Conservation (phyloP, 1,140 invertebrate genomes). For the Drosophila seguyi region DNA sequence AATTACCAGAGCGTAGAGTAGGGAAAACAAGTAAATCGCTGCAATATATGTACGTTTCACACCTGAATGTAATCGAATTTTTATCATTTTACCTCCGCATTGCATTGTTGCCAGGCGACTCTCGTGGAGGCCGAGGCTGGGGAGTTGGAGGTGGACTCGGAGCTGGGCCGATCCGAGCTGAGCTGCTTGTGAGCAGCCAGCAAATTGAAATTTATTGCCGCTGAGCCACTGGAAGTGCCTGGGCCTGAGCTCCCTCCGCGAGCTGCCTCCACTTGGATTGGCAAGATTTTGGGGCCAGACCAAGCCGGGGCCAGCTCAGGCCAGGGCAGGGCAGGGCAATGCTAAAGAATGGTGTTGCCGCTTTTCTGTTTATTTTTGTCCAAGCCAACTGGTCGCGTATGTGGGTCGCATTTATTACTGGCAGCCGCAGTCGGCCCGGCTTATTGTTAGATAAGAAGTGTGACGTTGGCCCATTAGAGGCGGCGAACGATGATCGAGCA, state of each 20-base stretch:
- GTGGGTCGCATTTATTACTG: conserved; percentile 77
- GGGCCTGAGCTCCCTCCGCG: conserved; percentile 2
- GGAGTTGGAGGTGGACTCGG: conserved; percentile 10
- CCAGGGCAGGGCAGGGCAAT: conserved; percentile 38
- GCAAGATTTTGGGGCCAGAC: conserved; percentile 34
- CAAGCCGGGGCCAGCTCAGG: conserved; percentile 15
- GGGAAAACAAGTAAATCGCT: conserved; percentile 76
- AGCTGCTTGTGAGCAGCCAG: conserved; percentile 51
- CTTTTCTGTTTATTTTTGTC: conserved; percentile 61
- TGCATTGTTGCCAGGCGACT: conserved; percentile 76
- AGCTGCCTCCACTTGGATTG: conserved; percentile 5
- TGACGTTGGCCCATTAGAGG: conserved; percentile 79
- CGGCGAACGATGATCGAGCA: conserved; percentile 51
- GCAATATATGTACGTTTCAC: conserved; percentile 78
- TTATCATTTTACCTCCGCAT: conserved; percentile 82
- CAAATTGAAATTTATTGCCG: conserved; percentile 83
- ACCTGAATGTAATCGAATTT: conserved; percentile 84
- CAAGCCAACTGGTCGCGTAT: conserved; percentile 76
- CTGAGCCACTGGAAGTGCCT: conserved; percentile 75
- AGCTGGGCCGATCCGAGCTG: conserved; percentile 13
- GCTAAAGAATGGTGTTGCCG: conserved; percentile 57
- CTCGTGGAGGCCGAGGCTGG: conserved; percentile 1
- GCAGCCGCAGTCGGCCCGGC: conserved; percentile 40
- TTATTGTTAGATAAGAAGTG: conserved; percentile 62
- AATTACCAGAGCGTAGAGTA: conserved; percentile 55